Conservation (phyloP, 1,140 invertebrate species). For the Octopus bimaculoides region DNA sequence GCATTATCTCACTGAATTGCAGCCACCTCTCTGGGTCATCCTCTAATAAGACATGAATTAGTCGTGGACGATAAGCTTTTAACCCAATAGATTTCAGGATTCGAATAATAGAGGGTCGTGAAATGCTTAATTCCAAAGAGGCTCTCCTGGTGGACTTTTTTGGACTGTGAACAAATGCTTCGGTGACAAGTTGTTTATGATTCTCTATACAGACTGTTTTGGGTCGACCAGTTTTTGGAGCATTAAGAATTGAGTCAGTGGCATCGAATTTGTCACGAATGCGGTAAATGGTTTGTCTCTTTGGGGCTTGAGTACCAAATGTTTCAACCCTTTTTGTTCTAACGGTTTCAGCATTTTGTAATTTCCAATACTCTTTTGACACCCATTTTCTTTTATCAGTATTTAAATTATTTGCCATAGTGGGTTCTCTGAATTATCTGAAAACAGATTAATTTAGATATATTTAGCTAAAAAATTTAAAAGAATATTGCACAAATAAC, state of each 20-base stretch:
- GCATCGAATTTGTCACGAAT: slow-evolving; percentile 7
- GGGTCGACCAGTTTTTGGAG: background rate
- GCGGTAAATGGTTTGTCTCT: no score
- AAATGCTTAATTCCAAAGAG: background rate
- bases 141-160: background rate
- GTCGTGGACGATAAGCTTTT: background rate
- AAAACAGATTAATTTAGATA: no score
- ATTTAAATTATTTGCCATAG: no score
- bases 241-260: background rate
- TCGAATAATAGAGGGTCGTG: background rate
- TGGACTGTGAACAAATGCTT: background rate
- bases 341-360: no score
- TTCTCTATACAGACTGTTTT: background rate
- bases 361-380: no score
- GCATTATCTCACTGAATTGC: background rate
- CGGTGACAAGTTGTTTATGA: background rate
- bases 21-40: background rate
- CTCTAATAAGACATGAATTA: slow-evolving; percentile 1
- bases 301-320: no score
- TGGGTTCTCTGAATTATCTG: no score
- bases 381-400: no score
- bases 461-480: no score
- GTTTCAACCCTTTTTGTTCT: no score
- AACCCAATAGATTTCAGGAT: background rate
- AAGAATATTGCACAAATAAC: no score